Percentiles rank a stretch among this genome's conserved stretches.
Evolutionary conservation across 2,888 invertebrate genomes (phyloP).

Genomic region (Tricholauxania praeusta): DNA sequence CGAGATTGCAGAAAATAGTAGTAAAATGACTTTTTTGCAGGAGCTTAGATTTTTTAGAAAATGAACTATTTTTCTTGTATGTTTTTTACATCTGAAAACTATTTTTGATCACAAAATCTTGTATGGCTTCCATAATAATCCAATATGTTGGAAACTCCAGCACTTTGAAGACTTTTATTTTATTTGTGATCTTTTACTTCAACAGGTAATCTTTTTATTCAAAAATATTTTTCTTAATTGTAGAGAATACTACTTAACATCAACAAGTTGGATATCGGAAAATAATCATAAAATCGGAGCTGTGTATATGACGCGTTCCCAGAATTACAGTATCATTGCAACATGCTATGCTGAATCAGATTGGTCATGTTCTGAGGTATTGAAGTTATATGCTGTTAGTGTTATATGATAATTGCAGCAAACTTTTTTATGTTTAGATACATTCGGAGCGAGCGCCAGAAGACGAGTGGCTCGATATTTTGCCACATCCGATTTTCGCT

Average conservation of each 20-base stretch:
- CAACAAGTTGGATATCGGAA: conserved; percentile 88
- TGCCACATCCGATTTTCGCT: conserved; percentile 86
- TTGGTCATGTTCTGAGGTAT: conserved; percentile 87
- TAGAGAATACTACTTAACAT: conserved; percentile 93
- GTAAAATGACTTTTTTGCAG: too few relatives aligned
- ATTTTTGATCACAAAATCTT: too few relatives aligned
- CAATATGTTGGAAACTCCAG: too few relatives aligned
- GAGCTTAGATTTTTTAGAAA: too few relatives aligned
- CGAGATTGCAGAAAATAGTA: too few relatives aligned
- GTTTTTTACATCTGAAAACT: too few relatives aligned
- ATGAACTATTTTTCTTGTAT: too few relatives aligned
- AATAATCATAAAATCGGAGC: conserved; percentile 83
- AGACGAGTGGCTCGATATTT: conserved; percentile 87
- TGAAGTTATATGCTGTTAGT: not conserved
- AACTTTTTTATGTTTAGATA: conserved; percentile 69
- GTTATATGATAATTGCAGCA: not conserved
- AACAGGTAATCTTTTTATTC: too few relatives aligned
- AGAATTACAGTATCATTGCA: conserved; percentile 90
- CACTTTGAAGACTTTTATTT: too few relatives aligned
- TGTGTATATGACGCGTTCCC: conserved; percentile 94
- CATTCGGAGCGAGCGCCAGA: conserved; percentile 87
- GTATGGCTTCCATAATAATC: too few relatives aligned
- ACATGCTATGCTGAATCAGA: conserved; percentile 82
- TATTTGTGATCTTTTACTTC: too few relatives aligned
- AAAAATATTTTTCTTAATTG: conserved; percentile 34